Evolutionary conservation across 2,797 vertebrate species (phyloP), one percentile per base, ranked within the genome.

Genomic region (Choloepus didactylus): DNA sequence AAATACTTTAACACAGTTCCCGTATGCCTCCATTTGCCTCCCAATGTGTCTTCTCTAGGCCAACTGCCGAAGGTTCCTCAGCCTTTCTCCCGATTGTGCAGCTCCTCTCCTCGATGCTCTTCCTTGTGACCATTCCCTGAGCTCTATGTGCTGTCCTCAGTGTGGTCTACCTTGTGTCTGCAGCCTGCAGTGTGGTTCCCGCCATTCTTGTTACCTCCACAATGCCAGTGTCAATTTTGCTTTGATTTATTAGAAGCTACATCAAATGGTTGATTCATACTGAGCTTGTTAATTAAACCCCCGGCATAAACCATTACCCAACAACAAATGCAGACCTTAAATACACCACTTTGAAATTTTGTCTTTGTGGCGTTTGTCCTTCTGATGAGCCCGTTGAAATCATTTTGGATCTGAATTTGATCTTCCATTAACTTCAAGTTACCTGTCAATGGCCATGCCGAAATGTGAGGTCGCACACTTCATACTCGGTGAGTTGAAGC

Each of bases 171-270:
- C 77, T 60, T 21, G 9, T 35, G 35, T 35, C 35, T 38, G 66
- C 69, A 31, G 31, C 59, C 77, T 31, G 12, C 35, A 1, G n/a
- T 80, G 49, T 2, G 12, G n/a, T 41, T 54, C 46, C 27, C 2
- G 4, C 35, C 11, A 10, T 14, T 6, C 72, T 44, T n/a, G 21
- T 81, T 90, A 62, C 44, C 18, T 46, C n/a, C 12, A 5, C 19
- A 8, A 9, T 7, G 10, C 15, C 25, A 2, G 44, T 62, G 27
- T 56, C 41, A 21, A 3, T 35, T 35, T 80, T 86, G 54, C 87
- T 95, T 75, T 54, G 73, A 75, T 83, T 85, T 59, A 23, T 27
- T 49, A 85, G 62, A 35, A 85, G 21, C 79, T 35, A 44, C 89
- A 69, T 38, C 66, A 14, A 21, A 31, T 46, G 0, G 0, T 60